These are phyloP conservation scores for Polyploca ridens DNA, from an alignment of 2,888 invertebrate genomes.

Conservation along the genomic window DNA sequence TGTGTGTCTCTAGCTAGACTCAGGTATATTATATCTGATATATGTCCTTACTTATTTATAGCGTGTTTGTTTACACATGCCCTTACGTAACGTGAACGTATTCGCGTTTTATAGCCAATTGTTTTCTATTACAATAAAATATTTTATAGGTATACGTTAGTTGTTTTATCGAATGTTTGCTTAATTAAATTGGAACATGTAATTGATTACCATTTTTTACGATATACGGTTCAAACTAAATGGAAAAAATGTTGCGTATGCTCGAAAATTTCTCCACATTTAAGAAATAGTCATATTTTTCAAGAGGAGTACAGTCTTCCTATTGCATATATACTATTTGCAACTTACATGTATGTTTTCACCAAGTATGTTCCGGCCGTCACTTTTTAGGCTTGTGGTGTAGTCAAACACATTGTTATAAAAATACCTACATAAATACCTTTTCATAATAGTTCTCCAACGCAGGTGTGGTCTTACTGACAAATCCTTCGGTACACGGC, in stretches of 20 bases:
- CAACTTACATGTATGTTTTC: too few relatives aligned
- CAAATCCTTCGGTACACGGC: constrained; percentile 1
- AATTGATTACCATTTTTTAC: neutral
- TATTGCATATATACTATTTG: too few relatives aligned
- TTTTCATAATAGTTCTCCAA: neutral
- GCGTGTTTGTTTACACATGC: constrained; percentile 1
- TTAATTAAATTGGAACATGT: neutral
- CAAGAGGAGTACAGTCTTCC: too few relatives aligned
- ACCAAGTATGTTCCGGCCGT: too few relatives aligned
- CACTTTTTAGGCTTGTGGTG: too few relatives aligned
- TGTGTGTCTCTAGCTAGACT: neutral
- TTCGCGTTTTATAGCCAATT: neutral
- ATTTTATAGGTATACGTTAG: neutral
- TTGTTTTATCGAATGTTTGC: neutral
- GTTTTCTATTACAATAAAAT: neutral
- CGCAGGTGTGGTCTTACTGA: neutral
- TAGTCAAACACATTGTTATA: neutral
- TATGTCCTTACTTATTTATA: neutral
- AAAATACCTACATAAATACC: neutral
- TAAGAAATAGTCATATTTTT: too few relatives aligned
- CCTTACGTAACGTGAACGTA: neutral
- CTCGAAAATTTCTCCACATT: too few relatives aligned
- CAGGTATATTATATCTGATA: constrained; percentile 4
- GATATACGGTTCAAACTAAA: neutral
- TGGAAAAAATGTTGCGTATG: neutral